Conservation (phyloP, 1,140 invertebrate genomes). For the Sarcophaga peregrina region DNA sequence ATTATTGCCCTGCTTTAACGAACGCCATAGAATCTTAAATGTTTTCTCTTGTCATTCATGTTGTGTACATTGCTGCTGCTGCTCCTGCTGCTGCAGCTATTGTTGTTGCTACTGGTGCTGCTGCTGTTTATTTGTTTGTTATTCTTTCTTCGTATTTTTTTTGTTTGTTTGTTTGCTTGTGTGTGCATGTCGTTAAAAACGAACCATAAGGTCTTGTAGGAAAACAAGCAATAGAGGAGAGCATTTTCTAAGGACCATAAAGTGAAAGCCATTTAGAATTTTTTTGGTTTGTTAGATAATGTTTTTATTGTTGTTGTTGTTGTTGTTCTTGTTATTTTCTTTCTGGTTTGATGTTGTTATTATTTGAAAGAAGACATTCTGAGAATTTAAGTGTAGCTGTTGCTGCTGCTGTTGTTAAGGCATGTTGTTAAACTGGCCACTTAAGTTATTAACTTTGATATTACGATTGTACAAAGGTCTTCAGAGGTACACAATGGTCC, state of each 20-base stretch:
- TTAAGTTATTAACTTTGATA: constrained; percentile 25
- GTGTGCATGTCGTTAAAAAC: no score
- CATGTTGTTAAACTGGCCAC: constrained; percentile 23
- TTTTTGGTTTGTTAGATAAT: neutral
- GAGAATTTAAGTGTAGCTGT: no score
- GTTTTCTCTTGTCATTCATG: neutral
- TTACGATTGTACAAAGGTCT: neutral
- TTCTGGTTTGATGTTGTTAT: neutral
- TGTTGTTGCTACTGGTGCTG: no score
- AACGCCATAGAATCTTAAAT: constrained; percentile 17
- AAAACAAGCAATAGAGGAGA: neutral
- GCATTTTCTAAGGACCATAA: neutral
- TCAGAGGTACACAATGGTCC: neutral
- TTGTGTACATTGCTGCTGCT: no score
- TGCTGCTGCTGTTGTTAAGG: no score
- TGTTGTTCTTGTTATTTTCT: no score
- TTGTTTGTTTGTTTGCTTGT: neutral
- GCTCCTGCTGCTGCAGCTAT: no score
- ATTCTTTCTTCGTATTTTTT: no score
- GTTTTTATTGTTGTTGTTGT: no score
- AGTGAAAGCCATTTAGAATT: neutral
- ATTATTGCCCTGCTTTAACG: constrained; percentile 9
- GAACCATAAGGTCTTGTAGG: no score
- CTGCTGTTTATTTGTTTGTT: neutral
- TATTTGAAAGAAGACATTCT: no score